Evolutionary conservation across 2,888 invertebrate species (phyloP).

Genomic region (Tinea trinotella): DNA sequence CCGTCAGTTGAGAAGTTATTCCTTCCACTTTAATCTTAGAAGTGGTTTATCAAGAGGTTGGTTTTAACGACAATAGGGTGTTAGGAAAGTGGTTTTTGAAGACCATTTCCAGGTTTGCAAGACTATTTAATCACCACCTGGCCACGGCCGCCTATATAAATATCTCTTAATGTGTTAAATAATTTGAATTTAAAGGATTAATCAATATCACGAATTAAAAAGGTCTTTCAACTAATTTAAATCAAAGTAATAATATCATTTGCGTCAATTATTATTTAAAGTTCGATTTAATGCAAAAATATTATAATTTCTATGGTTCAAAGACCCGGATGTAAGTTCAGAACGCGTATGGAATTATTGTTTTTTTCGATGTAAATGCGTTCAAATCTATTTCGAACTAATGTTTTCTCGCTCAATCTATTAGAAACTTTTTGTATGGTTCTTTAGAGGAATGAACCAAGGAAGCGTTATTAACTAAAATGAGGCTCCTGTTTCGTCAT

Average conservation of each 20-base stretch:
- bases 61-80: no score
- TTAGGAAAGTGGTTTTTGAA: no score
- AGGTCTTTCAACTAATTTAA: not conserved
- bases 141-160: no score
- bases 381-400: not conserved
- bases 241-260: not conserved
- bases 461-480: no score
- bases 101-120: no score
- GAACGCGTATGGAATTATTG: constrained; percentile 9
- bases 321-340: constrained; percentile 17
- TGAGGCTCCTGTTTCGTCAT: no score
- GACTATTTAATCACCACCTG: no score
- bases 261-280: not conserved
- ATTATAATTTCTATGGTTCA: constrained; percentile 5
- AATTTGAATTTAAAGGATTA: no score
- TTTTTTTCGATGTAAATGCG: constrained; percentile 4
- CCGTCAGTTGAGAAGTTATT: no score
- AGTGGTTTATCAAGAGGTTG: no score
- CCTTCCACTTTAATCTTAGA: no score
- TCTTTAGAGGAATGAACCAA: not conserved
- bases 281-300: constrained; percentile 9
- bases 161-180: no score
- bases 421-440: constrained; percentile 3
- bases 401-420: constrained; percentile 2
- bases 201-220: not conserved